Conservation (phyloP, 2,797 vertebrate genomes). For the Remorina albescens region DNA sequence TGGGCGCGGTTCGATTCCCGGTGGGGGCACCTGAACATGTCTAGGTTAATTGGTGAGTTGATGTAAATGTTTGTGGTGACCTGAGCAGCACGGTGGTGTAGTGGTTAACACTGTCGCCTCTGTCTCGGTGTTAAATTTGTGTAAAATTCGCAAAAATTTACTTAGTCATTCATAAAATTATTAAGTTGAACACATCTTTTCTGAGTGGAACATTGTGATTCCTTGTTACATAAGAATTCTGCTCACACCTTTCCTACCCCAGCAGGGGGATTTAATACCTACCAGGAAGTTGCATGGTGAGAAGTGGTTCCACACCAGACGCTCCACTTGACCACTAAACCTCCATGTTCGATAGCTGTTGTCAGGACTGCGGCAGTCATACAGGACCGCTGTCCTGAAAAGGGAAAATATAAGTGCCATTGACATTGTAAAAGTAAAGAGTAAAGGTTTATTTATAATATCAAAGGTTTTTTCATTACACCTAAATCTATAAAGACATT, state of each 20-base stretch:
- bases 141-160: no score
- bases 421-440: background rate
- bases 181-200: background rate
- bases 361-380: slow-evolving; percentile 94
- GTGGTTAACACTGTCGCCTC: no score
- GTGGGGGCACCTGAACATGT: no score
- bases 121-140: no score
- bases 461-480: background rate
- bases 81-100: no score
- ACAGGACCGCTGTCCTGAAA: slow-evolving; percentile 89
- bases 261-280: slow-evolving; percentile 1
- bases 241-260: fast-evolving
- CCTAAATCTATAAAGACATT: background rate
- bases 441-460: background rate
- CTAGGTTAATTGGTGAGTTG: no score
- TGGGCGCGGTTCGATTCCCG: no score
- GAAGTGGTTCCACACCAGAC: slow-evolving; percentile 95
- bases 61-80: no score
- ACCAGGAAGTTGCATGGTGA: slow-evolving; percentile 96
- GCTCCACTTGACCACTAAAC: slow-evolving; percentile 96
- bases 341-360: slow-evolving; percentile 90
- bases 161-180: no score
- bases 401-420: background rate
- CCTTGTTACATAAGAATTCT: background rate
- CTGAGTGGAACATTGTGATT: background rate